Conservation (phyloP, 2,797 vertebrate genomes). For the Carduelis carduelis region DNA sequence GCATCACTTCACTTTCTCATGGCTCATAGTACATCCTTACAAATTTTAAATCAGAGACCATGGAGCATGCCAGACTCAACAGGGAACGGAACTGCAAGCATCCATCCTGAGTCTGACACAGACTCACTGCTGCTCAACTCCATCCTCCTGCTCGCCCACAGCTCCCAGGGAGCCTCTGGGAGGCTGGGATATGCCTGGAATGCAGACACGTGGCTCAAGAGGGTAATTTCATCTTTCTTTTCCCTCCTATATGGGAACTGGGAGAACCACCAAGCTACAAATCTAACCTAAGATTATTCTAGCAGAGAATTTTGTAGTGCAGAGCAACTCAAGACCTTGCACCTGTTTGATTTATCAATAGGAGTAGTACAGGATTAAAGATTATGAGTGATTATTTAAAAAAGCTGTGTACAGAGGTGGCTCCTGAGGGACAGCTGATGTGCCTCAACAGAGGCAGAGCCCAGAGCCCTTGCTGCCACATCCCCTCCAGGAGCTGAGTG, state of each 20-base stretch:
- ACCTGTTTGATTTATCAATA: neutral
- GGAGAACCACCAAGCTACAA: neutral
- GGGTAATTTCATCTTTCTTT: neutral
- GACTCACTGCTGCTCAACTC: neutral
- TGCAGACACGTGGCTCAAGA: neutral
- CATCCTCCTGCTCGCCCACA: neutral
- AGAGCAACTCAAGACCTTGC: neutral
- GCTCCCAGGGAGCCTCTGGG: neutral
- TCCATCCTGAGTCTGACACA: neutral
- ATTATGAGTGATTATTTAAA: neutral
- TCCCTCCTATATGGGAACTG: neutral
- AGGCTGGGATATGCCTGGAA: slow-evolving; percentile 5
- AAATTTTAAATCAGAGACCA: neutral
- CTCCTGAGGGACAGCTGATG: neutral
- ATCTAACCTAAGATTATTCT: neutral
- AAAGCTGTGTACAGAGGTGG: neutral
- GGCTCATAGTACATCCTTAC: neutral
- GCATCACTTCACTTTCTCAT: neutral
- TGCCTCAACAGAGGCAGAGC: neutral
- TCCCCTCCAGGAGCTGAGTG: neutral
- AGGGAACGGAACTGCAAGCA: neutral
- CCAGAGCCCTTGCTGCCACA: neutral
- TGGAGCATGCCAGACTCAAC: neutral
- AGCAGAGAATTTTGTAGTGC: neutral
- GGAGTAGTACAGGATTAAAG: neutral